Percentiles rank a stretch among this genome's conserved stretches.
Conservation (phyloP, 1,140 invertebrate species). For the Tachypleus tridentatus region DNA sequence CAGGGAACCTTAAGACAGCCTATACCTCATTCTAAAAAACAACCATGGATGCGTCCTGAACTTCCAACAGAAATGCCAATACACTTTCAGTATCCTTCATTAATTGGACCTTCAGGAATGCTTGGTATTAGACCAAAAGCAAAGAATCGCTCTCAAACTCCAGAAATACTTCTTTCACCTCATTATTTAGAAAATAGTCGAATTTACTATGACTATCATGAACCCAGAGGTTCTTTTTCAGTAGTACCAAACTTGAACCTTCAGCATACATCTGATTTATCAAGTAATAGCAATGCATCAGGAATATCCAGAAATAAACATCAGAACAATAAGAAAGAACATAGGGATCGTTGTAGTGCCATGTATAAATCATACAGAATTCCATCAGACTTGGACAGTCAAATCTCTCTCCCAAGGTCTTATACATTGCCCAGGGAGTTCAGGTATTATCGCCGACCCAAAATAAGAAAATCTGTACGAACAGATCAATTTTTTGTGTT, state of each 20-base stretch:
- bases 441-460: conserved; percentile 52
- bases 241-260: conserved; percentile 9
- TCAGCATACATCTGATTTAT: conserved; percentile 14
- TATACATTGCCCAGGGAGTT: conserved; percentile 73
- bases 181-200: conserved; percentile 44
- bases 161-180: conserved; percentile 61
- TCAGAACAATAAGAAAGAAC: neutral
- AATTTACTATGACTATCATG: conserved; percentile 32
- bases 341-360: conserved; percentile 24
- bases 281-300: conserved; percentile 18
- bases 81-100: conserved; percentile 12
- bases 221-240: conserved; percentile 17
- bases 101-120: conserved; percentile 14
- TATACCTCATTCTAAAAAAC: conserved; percentile 39
- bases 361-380: conserved; percentile 43
- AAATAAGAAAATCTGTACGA: conserved; percentile 39
- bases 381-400: conserved; percentile 58
- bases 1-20: conserved; percentile 32
- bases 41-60: conserved; percentile 35
- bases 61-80: conserved; percentile 6
- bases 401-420: conserved; percentile 62
- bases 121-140: conserved; percentile 14
- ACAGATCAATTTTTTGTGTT: conserved; percentile 54
- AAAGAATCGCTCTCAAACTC: conserved; percentile 47
- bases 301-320: neutral